phyloP scores from a whole-genome alignment of 2,888 invertebrate genomes.

The Rhagonycha fulva region DNA sequence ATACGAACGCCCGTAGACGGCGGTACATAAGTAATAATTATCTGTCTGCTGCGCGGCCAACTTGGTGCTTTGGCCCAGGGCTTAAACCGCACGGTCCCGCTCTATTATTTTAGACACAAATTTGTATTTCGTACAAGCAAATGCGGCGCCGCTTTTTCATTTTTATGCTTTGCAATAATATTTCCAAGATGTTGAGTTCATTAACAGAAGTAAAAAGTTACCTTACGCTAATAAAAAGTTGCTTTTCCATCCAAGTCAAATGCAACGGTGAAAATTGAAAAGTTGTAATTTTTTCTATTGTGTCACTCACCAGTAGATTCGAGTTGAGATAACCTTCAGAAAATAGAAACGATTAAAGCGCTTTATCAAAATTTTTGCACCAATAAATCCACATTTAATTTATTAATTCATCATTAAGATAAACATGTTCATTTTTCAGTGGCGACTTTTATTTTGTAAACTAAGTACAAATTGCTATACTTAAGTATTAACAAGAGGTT shows the following conservation, averaged over 20 bases:
- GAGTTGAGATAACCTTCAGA: not conserved
- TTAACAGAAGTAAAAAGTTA: not conserved
- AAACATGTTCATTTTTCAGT: constrained; percentile 36
- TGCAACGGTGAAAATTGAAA: not conserved
- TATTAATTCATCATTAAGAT: not conserved
- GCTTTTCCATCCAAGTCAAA: not conserved
- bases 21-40: constrained; percentile 51
- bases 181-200: not conserved
- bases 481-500: constrained; percentile 38
- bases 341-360: not conserved
- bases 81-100: constrained; percentile 40
- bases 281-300: not conserved
- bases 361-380: not conserved
- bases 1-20: constrained; percentile 48
- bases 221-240: not conserved
- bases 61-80: constrained; percentile 45
- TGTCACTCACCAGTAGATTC: not conserved
- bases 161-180: constrained; percentile 2
- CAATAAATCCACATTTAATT: not conserved
- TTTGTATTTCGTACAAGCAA: constrained; percentile 42
- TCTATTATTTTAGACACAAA: constrained; percentile 52
- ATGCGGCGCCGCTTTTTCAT: constrained; percentile 33
- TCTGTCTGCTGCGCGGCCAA: constrained; percentile 44
- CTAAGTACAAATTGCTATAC: constrained; percentile 41
- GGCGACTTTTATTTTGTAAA: constrained; percentile 40